phyloP scores from a whole-genome alignment of 2,888 invertebrate species.

The Drosophila cyrtoloma region DNA sequence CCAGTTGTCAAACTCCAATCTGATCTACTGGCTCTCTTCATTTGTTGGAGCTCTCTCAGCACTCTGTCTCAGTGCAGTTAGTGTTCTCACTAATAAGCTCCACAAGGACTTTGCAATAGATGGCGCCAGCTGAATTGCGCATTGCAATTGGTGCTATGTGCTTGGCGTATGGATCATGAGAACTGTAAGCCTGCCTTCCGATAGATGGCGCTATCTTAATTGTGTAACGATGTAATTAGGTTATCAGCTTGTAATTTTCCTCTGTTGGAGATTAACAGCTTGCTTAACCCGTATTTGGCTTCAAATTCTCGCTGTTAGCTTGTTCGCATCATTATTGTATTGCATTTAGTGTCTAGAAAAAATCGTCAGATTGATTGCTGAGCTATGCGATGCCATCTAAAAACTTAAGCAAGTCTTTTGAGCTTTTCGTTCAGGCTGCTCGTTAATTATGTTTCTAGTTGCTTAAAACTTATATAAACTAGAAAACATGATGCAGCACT shows the following conservation, averaged over 20 bases:
- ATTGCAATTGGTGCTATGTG: background rate
- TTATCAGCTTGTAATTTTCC: background rate
- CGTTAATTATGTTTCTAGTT: background rate
- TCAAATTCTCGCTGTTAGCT: background rate
- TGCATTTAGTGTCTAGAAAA: background rate
- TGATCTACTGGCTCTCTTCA: background rate
- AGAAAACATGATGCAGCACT: slow-evolving; percentile 9
- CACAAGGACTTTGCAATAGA: background rate
- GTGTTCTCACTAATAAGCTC: background rate
- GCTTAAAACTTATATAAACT: background rate
- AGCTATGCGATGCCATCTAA: background rate
- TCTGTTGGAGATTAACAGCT: background rate
- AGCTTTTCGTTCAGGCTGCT: background rate
- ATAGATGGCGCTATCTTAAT: background rate
- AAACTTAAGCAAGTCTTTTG: background rate
- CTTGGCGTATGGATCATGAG: background rate
- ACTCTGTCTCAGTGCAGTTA: background rate
- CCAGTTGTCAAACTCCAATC: background rate
- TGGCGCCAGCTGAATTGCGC: background rate
- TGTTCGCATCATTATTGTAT: background rate
- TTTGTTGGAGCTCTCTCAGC: background rate
- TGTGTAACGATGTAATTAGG: background rate
- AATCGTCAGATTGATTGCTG: too few species aligned
- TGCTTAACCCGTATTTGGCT: too few species aligned
- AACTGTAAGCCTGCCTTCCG: background rate